These are phyloP conservation scores for Urophycis tenuis DNA, from an alignment of 2,797 vertebrate species.

Conservation along the genomic window DNA sequence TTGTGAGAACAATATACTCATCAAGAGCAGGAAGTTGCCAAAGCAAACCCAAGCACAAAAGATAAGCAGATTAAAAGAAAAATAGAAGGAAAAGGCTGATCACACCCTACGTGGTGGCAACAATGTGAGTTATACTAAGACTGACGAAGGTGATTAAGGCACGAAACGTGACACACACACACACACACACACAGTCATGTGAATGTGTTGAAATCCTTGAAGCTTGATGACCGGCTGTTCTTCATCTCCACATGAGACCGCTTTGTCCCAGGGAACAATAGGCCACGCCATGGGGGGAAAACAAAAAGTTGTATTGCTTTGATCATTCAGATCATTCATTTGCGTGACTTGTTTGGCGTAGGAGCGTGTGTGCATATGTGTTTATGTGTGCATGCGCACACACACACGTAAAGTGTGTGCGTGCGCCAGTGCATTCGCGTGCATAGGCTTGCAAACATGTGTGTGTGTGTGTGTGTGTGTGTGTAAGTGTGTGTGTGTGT, in stretches of 20 bases:
- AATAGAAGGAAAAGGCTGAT: background rate
- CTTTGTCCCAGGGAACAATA: background rate
- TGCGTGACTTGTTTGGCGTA: background rate
- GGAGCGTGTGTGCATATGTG: background rate
- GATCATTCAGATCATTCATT: background rate
- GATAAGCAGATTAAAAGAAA: background rate
- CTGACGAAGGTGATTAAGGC: background rate
- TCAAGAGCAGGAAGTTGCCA: background rate
- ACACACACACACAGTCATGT: background rate
- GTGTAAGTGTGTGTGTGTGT: slow-evolving; percentile 6
- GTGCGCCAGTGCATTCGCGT: background rate
- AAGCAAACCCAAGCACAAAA: background rate
- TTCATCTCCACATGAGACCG: background rate
- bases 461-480: background rate
- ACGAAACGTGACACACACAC: background rate
- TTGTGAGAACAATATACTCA: background rate
- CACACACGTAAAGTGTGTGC: background rate
- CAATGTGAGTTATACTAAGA: background rate
- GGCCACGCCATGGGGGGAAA: background rate
- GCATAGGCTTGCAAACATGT: background rate
- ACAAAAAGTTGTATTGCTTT: background rate
- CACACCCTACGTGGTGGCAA: background rate
- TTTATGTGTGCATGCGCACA: background rate
- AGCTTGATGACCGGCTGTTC: background rate
- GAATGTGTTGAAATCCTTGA: background rate